These are phyloP conservation scores for Conus canariensis DNA, from an alignment of 2,888 invertebrate species.

Conservation along the genomic window DNA sequence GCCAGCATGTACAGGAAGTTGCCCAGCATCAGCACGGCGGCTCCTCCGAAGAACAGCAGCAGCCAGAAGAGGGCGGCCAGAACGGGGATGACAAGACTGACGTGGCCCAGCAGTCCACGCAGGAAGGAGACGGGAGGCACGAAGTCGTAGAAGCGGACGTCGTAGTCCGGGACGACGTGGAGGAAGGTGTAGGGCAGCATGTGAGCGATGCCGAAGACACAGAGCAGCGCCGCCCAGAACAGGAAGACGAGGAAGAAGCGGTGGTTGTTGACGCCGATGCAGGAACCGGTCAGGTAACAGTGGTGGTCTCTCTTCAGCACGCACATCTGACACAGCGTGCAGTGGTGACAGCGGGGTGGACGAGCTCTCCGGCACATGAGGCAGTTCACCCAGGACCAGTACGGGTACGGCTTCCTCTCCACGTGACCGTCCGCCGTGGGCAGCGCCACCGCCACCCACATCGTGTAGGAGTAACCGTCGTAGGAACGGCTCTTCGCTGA, in stretches of 20 bases:
- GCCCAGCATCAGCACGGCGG: constrained; percentile 58
- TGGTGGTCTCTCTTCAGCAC: constrained; percentile 76
- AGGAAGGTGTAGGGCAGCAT: constrained; percentile 51
- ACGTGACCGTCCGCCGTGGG: constrained; percentile 42
- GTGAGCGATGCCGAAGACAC: constrained; percentile 59
- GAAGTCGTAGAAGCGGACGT: constrained; percentile 58
- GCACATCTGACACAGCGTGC: constrained; percentile 63
- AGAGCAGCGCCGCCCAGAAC: constrained; percentile 65
- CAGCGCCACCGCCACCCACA: constrained; percentile 45
- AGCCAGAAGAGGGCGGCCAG: constrained; percentile 63
- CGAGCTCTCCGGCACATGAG: constrained; percentile 64
- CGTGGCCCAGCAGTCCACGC: constrained; percentile 58
- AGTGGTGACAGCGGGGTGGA: constrained; percentile 75
- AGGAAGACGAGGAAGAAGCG: constrained; percentile 72
- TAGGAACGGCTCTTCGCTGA: constrained; percentile 58
- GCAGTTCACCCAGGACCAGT: constrained; percentile 76
- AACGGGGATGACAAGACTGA: constrained; percentile 48
- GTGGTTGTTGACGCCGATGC: constrained; percentile 72
- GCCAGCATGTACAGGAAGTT: constrained; percentile 54
- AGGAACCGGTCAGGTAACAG: constrained; percentile 72
- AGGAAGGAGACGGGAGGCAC: constrained; percentile 61
- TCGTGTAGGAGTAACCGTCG: constrained; percentile 62
- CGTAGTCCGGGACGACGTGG: constrained; percentile 47
- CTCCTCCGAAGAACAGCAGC: constrained; percentile 58
- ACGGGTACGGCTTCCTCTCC: constrained; percentile 64